Conservation (phyloP, 2,113 vertebrate genomes). For the Actenoides hombroni region DNA sequence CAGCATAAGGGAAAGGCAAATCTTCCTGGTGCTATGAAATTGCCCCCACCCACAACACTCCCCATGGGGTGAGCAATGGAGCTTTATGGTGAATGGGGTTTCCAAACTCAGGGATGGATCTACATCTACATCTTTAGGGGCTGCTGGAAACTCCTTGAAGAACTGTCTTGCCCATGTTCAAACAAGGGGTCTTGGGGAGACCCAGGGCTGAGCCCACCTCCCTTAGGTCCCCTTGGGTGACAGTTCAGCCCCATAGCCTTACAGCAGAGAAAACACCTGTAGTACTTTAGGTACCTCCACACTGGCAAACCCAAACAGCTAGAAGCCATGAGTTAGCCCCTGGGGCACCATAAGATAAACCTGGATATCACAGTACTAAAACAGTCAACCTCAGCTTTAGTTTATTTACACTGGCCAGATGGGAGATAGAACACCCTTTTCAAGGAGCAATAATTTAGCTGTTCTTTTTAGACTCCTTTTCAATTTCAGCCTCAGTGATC, state of each 20-base stretch:
- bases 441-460: background rate
- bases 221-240: fast-evolving
- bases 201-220: background rate
- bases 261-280: background rate
- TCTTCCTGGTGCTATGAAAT: background rate
- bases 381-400: background rate
- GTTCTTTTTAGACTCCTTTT: background rate
- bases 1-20: background rate
- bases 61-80: background rate
- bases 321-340: background rate
- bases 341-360: background rate
- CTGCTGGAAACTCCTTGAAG: background rate
- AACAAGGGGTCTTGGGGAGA: background rate
- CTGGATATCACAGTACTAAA: background rate
- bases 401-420: background rate
- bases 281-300: background rate
- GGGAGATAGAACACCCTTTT: background rate
- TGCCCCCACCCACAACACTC: background rate
- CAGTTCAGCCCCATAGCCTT: background rate
- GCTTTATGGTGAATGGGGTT: background rate
- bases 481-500: background rate
- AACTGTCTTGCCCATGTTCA: background rate
- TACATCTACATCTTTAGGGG: background rate
- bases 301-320: background rate
- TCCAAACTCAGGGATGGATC: background rate